A percentile compares a stretch with the other conserved stretches of the same genome.
Conservation (phyloP, 2,113 vertebrate genomes). For the Chiloscyllium plagiosum region DNA sequence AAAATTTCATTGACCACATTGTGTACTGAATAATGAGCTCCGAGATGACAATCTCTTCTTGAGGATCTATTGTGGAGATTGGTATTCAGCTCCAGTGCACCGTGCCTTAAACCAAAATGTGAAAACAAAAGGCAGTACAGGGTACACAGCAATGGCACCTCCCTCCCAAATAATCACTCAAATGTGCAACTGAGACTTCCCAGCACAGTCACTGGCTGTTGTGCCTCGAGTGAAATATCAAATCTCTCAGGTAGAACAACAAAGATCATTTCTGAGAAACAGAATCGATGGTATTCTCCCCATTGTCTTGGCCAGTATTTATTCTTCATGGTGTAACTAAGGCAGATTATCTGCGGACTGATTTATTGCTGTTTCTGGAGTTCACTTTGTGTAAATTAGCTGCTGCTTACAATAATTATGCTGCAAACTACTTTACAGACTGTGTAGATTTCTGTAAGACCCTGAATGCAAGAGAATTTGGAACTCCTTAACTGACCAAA, state of each 20-base stretch:
- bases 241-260: background rate
- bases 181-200: background rate
- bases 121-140: background rate
- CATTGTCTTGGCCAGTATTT: background rate
- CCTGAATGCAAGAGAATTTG: too few relatives aligned
- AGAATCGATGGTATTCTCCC: background rate
- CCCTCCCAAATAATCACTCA: too few relatives aligned
- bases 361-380: background rate
- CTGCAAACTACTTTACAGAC: background rate
- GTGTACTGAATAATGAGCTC: background rate
- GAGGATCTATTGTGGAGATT: background rate
- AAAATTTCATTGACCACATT: background rate
- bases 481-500: too few relatives aligned
- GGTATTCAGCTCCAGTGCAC: background rate
- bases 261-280: background rate
- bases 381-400: background rate
- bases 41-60: background rate
- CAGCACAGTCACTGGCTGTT: background rate
- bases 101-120: background rate
- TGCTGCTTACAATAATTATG: background rate
- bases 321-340: background rate
- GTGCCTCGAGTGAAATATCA: background rate
- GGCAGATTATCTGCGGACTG: background rate
- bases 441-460: background rate
- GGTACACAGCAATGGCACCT: background rate